Conservation (phyloP, 1,140 invertebrate genomes). For the Bursaphelenchus mucronatus region DNA sequence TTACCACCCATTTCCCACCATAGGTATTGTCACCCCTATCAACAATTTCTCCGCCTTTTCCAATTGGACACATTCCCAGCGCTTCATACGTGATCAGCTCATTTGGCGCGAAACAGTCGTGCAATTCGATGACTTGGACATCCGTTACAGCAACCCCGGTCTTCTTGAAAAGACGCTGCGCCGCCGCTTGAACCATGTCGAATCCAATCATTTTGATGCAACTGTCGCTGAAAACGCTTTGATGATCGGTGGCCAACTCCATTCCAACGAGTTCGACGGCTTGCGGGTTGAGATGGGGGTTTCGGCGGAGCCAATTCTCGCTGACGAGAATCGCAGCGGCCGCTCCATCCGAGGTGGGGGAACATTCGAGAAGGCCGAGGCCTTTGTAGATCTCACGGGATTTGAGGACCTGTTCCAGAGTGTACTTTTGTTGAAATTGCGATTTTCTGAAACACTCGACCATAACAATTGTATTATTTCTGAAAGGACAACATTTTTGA, state of each 20-base stretch:
- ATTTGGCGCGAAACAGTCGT: slow-evolving; percentile 96
- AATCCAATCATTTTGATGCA: background rate
- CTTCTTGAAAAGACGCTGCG: background rate
- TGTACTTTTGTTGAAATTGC: slow-evolving; percentile 84
- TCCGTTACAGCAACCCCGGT: too few species aligned
- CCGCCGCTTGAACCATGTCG: slow-evolving; percentile 2
- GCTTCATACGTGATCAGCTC: slow-evolving; percentile 96
- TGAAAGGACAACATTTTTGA: too few species aligned
- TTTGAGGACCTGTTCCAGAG: slow-evolving; percentile 79
- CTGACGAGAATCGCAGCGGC: slow-evolving; percentile 84
- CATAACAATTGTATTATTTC: too few species aligned
- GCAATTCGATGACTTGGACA: slow-evolving; percentile 59
- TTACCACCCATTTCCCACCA: slow-evolving; percentile 90
- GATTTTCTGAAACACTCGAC: slow-evolving; percentile 72
- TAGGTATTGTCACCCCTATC: slow-evolving; percentile 92
- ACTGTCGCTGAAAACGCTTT: slow-evolving; percentile 6
- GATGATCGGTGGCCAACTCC: slow-evolving; percentile 8
- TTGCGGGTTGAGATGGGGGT: slow-evolving; percentile 72
- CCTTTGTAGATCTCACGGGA: slow-evolving; percentile 63
- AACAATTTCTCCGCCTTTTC: slow-evolving; percentile 79
- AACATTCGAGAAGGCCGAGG: slow-evolving; percentile 44
- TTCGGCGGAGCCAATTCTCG: slow-evolving; percentile 77
- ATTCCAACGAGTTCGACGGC: slow-evolving; percentile 70
- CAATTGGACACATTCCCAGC: slow-evolving; percentile 81
- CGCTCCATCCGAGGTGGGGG: slow-evolving; percentile 88